These are phyloP conservation scores for Sebastolobus alascanus DNA, from an alignment of 2,797 vertebrate species.

Conservation along the genomic window DNA sequence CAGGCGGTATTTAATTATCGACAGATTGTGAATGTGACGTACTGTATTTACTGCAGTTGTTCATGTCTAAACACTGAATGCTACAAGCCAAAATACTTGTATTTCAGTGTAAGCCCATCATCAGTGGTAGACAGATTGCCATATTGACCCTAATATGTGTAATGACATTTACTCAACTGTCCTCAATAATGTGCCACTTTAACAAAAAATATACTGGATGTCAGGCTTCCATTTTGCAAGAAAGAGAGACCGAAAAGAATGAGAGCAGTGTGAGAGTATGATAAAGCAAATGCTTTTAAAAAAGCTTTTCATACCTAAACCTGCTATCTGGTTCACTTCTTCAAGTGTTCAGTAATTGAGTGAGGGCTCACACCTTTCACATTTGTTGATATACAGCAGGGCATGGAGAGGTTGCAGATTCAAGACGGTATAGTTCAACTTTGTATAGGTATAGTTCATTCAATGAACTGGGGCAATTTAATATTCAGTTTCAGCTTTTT, in stretches of 20 bases:
- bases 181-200: background rate
- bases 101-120: background rate
- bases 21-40: slow-evolving; percentile 10
- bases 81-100: background rate
- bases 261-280: background rate
- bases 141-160: background rate
- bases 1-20: background rate
- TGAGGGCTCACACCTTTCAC: background rate
- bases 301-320: background rate
- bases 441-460: background rate
- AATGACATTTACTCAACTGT: slow-evolving; percentile 4
- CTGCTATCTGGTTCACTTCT: background rate
- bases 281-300: background rate
- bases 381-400: background rate
- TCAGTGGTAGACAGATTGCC: background rate
- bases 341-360: background rate
- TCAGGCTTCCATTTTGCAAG: background rate
- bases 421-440: background rate
- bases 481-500: background rate
- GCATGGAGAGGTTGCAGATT: background rate
- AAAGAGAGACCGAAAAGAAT: background rate
- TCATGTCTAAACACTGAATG: background rate
- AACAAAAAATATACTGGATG: background rate
- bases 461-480: background rate
- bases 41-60: background rate